Base-by-base conservation (phyloP, 2,888 invertebrate genomes). In the Parnassius mnemosyne region DNA sequence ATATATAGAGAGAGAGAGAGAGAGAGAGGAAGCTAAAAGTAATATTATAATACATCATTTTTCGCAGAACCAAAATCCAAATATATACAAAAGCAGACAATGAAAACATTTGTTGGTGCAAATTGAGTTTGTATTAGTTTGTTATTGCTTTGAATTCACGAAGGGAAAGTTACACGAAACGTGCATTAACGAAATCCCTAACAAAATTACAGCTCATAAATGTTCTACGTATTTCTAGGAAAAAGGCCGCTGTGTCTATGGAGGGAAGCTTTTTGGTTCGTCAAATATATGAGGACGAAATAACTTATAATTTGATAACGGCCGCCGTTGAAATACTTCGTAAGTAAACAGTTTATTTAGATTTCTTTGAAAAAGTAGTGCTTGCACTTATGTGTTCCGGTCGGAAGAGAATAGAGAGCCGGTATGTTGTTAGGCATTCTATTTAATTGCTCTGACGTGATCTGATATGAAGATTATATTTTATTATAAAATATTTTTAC, bases 261-360 rank as follows among this genome's bases (percentile, higher is more conserved):
- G 98, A 98, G 77, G 98, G 98, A 2, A 97, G 98, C 73, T 98
- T 98, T 85, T 91, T 98, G 70, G 98, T 98, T 12, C 93, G 98
- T 11, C 97, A 98, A 89, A 97, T 98, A 75, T 98, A 98, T 84
- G 98, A 98, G 75, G 98, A 98, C 81, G 97, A 97, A 85, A 95
- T 98, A 66, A 98, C 98, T 0, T 98, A 98, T 87, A 97, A 97
- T 81, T 92, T 98, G 73, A 97, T 98, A 69, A 95, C 94, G 44
- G 98, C 98, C 16, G 98, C 98, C 25, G 97, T 97, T 56, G 96
- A 97, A 87, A 94, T 98, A 61, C 92, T 98, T 68, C 94, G 98
- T 98, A 93, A 94, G 95, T 93, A 52, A 53, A 57, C 16, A 47
- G n/a, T 53, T 2, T 20, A 53, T 10, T 25, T 43, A 41, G 44